Evolutionary conservation across 2,113 vertebrate genomes (phyloP).

Genomic region (Carollia perspicillata): DNA sequence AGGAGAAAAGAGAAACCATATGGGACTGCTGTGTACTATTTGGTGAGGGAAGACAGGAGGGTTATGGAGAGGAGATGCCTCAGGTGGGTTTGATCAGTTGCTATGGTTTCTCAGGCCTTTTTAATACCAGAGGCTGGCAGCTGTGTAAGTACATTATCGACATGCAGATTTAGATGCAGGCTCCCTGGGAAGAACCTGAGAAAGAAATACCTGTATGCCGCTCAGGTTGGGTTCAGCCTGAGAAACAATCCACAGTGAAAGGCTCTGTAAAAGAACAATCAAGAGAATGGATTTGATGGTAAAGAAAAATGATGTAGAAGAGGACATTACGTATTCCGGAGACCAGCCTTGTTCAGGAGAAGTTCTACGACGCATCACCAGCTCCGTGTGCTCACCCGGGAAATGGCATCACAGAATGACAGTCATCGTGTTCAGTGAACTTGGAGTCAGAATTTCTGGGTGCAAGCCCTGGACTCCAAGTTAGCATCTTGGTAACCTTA

Average conservation of each 20-base stretch:
- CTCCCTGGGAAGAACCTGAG: background rate
- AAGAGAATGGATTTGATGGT: background rate
- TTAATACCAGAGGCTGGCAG: background rate
- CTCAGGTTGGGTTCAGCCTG: background rate
- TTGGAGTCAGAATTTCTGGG: background rate
- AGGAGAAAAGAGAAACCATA: conserved; percentile 9
- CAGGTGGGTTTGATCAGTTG: background rate
- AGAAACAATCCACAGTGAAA: background rate
- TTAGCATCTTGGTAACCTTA: background rate
- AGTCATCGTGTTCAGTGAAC: background rate
- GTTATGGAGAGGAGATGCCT: background rate
- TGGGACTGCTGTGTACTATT: background rate
- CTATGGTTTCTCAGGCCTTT: background rate
- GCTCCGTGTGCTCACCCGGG: background rate
- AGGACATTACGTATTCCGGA: background rate
- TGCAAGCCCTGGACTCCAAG: background rate
- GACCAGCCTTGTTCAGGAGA: background rate
- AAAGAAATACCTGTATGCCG: background rate
- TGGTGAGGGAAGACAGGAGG: background rate
- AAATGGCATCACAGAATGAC: background rate
- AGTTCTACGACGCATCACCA: too few species aligned
- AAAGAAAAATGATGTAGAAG: background rate
- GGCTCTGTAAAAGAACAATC: background rate
- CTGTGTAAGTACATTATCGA: background rate
- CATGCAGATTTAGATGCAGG: background rate